These are phyloP conservation scores for Drosophila varians DNA, from an alignment of 1,140 invertebrate species.

Conservation along the genomic window DNA sequence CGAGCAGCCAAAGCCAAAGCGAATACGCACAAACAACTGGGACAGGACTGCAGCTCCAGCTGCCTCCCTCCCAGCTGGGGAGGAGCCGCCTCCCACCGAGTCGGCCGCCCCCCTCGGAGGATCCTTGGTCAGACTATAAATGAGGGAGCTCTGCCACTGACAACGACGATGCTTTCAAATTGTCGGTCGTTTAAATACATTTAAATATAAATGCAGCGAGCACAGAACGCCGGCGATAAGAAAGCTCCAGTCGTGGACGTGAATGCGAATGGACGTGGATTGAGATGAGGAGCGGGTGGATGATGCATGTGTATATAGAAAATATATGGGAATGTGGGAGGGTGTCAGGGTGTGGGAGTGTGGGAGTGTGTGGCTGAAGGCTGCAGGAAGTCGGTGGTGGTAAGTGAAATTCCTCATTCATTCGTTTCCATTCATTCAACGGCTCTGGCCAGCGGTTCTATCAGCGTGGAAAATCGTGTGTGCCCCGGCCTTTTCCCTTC, in stretches of 20 bases:
- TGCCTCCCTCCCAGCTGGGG: background rate
- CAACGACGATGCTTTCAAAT: slow-evolving; percentile 75
- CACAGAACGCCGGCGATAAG: slow-evolving; percentile 56
- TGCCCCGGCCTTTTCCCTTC: slow-evolving; percentile 3
- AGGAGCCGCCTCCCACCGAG: background rate
- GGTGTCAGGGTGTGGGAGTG: too few relatives aligned
- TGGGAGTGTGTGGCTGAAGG: slow-evolving; percentile 4
- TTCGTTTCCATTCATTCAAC: slow-evolving; percentile 68
- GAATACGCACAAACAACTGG: slow-evolving; percentile 66
- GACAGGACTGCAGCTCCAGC: slow-evolving; percentile 1
- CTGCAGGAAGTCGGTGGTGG: slow-evolving; percentile 12
- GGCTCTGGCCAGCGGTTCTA: slow-evolving; percentile 45
- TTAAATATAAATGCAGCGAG: slow-evolving; percentile 76
- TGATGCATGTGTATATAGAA: background rate
- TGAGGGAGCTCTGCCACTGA: slow-evolving; percentile 50
- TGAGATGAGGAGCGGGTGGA: slow-evolving; percentile 2
- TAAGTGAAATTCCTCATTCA: slow-evolving; percentile 76
- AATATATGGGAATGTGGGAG: background rate
- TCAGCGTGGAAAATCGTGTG: slow-evolving; percentile 58
- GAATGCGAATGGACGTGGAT: slow-evolving; percentile 15
- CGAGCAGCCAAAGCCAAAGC: slow-evolving; percentile 53
- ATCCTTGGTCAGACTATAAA: slow-evolving; percentile 59
- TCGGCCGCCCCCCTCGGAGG: slow-evolving; percentile 1
- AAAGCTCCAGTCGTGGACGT: slow-evolving; percentile 42
- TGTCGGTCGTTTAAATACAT: slow-evolving; percentile 82